Evolutionary conservation across 2,797 vertebrate genomes (phyloP), one percentile per base, ranked within the genome.

Genomic region (Brotula barbata): DNA sequence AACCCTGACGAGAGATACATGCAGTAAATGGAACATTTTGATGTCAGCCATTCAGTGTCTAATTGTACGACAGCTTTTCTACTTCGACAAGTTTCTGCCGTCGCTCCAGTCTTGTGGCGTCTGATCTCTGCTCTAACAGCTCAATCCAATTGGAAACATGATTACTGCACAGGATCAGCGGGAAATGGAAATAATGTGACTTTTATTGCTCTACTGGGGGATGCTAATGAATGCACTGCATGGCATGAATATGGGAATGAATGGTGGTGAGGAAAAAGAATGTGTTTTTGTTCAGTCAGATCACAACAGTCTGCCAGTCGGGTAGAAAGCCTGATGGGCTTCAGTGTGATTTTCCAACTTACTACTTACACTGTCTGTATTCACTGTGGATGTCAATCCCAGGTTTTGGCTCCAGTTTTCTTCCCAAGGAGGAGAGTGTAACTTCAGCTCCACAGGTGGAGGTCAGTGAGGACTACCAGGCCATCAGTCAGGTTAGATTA

Each of bases 321-420:
- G 64, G 68, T 75, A 62, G 82, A 73, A 62, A 73, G 65, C 69
- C 67, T 78, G 85, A 84, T 77, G 71, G 68, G 64, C 67, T 22
- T 48, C 21, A 20, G 46, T n/a, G 44, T 2, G 61, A 75, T 81
- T 83, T 84, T 68, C 71, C 73, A 17, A 45, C 66, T 66, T 57
- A 46, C 64, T 76, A 71, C 62, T 80, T 34, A 69, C 42, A 45
- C 68, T 56, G 58, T 75, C 70, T 61, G 16, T 43, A 2, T 72
- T 79, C 70, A 80, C 56, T 78, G 60, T 73, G 75, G 63, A 63
- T 83, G 64, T 83, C 70, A 46, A 56, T 65, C 41, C 72, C 81
- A 99, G 96, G 94, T 84, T 99, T 99, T 88, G 93, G 95, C 70
- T 98, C 96, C 77, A 95, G 93, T 82, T 98, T 98, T 86, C 93